Percentiles rank a stretch among this genome's conserved stretches.
Evolutionary conservation across 2,797 vertebrate species (phyloP).

Genomic region (Benthosema pterotum): DNA sequence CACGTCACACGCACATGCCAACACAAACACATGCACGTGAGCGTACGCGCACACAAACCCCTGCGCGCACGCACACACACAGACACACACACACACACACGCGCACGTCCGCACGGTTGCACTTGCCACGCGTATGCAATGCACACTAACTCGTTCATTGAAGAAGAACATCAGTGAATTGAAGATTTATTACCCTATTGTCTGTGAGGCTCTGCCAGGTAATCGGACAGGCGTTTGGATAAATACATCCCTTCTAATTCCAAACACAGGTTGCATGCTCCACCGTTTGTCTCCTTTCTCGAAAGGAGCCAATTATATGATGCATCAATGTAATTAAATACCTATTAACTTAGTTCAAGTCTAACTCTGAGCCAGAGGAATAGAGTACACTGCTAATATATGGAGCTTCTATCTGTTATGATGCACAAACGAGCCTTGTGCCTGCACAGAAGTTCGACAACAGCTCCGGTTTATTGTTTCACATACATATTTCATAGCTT

Average conservation of each 20-base stretch:
- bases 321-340: slow-evolving; percentile 83
- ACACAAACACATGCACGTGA: slow-evolving; percentile 29
- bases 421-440: slow-evolving; percentile 52
- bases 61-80: slow-evolving; percentile 35
- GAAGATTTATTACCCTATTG: slow-evolving; percentile 81
- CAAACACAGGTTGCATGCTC: slow-evolving; percentile 68
- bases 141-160: slow-evolving; percentile 63
- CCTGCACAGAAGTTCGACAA: slow-evolving; percentile 28
- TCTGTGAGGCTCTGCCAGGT: slow-evolving; percentile 78
- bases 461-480: slow-evolving; percentile 39
- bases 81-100: not conserved
- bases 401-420: slow-evolving; percentile 28
- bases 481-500: slow-evolving; percentile 49
- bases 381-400: slow-evolving; percentile 63
- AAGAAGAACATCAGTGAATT: slow-evolving; percentile 70
- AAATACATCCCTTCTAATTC: slow-evolving; percentile 80
- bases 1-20: slow-evolving; percentile 39
- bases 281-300: slow-evolving; percentile 68
- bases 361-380: slow-evolving; percentile 66
- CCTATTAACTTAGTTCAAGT: slow-evolving; percentile 76
- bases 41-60: slow-evolving; percentile 15
- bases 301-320: slow-evolving; percentile 75
- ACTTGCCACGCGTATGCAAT: slow-evolving; percentile 49
- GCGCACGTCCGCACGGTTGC: slow-evolving; percentile 14
- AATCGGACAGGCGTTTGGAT: slow-evolving; percentile 81